These are phyloP conservation scores for Cirrhinus mrigala DNA, from an alignment of 2,797 vertebrate genomes.

Conservation along the genomic window DNA sequence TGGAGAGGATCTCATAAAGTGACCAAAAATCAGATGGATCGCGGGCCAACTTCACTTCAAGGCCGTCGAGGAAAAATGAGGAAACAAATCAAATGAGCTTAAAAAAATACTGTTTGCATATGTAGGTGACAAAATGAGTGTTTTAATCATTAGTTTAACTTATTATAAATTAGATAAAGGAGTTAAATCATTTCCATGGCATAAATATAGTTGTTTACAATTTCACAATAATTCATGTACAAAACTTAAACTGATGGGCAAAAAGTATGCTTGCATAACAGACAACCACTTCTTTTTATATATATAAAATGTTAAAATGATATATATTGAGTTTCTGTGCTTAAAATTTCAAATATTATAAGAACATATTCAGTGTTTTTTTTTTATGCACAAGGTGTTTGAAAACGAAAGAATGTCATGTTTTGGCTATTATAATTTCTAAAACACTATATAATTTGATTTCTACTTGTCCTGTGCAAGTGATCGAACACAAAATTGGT, in stretches of 20 bases:
- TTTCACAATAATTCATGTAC: background rate
- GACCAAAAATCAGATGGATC: slow-evolving; percentile 32
- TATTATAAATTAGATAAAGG: background rate
- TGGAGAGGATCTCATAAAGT: slow-evolving; percentile 54
- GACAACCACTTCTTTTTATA: no score
- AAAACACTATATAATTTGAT: background rate
- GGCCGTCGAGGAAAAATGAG: slow-evolving; percentile 55
- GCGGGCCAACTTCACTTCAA: slow-evolving; percentile 52
- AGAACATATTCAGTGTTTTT: background rate
- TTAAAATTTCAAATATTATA: background rate
- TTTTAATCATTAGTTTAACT: background rate
- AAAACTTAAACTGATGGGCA: background rate
- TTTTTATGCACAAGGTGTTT: background rate
- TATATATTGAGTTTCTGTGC: background rate
- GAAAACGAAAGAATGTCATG: background rate
- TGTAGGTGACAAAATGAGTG: background rate
- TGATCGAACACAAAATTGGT: background rate
- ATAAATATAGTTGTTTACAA: background rate
- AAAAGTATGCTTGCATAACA: no score
- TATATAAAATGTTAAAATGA: no score
- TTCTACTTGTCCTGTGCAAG: background rate
- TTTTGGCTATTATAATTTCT: background rate
- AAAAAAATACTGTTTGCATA: slow-evolving; percentile 25
- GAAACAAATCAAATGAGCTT: slow-evolving; percentile 63
- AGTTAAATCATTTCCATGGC: background rate